A percentile compares a stretch with the other conserved stretches of the same genome.
phyloP scores from a whole-genome alignment of 2,113 vertebrate species.

The Gasterosteus aculeatus region DNA sequence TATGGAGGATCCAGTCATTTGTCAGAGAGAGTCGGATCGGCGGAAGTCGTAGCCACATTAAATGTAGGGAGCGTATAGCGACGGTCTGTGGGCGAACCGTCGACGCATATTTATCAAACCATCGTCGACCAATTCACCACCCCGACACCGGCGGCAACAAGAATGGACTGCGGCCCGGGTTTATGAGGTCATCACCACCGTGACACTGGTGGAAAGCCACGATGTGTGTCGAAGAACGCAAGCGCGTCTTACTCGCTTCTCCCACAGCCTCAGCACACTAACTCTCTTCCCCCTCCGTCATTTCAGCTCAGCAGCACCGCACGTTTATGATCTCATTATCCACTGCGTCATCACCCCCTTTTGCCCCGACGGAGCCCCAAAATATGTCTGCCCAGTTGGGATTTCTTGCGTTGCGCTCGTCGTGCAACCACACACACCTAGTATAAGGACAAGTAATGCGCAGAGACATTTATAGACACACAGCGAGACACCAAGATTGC shows the following conservation, averaged over 20 bases:
- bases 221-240: conserved; percentile 26
- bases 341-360: conserved; percentile 38
- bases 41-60: conserved; percentile 40
- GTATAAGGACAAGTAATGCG: conserved; percentile 66
- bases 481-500: conserved; percentile 77
- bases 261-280: conserved; percentile 30
- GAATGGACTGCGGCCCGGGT: conserved; percentile 46
- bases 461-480: conserved; percentile 78
- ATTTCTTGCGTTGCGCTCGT: conserved; percentile 25
- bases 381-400: conserved; percentile 53
- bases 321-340: conserved; percentile 67
- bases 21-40: conserved; percentile 29
- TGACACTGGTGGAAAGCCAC: conserved; percentile 31
- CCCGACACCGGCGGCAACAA: conserved; percentile 40
- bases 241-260: conserved; percentile 14
- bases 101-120: conserved; percentile 62
- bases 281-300: conserved; percentile 5
- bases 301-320: conserved; percentile 37
- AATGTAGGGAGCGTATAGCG: conserved; percentile 26
- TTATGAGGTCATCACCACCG: conserved; percentile 61
- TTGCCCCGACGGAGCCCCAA: conserved; percentile 45
- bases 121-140: conserved; percentile 53
- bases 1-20: conserved; percentile 14
- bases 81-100: conserved; percentile 63
- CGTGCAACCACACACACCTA: conserved; percentile 69